A percentile compares a stretch with the other conserved stretches of the same genome.
These are phyloP conservation scores for Ammodramus savannarum DNA, from an alignment of 2,113 vertebrate genomes.

Conservation along the genomic window DNA sequence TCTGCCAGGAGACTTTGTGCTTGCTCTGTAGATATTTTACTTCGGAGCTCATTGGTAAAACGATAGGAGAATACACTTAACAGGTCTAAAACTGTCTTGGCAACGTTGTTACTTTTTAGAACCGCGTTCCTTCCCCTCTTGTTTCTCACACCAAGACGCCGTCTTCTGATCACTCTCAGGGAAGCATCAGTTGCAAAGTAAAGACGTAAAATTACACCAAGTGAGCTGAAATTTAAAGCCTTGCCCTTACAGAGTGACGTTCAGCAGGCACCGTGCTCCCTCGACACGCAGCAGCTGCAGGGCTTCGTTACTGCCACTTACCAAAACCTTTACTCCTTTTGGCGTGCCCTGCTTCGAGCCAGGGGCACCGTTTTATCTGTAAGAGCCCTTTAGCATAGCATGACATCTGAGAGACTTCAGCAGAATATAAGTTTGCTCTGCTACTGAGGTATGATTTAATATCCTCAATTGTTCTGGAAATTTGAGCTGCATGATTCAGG, in stretches of 20 bases:
- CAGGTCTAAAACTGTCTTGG: conserved; percentile 39
- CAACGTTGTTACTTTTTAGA: background rate
- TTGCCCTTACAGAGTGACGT: conserved; percentile 36
- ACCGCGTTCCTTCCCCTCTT: background rate
- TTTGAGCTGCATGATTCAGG: background rate
- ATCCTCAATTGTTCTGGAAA: conserved; percentile 11
- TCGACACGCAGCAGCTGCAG: conserved; percentile 50
- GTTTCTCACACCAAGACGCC: background rate
- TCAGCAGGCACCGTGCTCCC: background rate
- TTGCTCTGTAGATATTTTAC: conserved; percentile 26
- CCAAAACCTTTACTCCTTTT: background rate
- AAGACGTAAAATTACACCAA: conserved; percentile 75
- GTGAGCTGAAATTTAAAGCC: conserved; percentile 85
- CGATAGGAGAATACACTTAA: conserved; percentile 30
- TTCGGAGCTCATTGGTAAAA: conserved; percentile 19
- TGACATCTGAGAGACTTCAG: background rate
- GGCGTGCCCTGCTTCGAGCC: background rate
- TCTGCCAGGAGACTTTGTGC: background rate
- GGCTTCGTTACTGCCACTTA: conserved; percentile 16
- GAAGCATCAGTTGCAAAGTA: background rate
- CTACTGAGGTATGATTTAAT: conserved; percentile 50
- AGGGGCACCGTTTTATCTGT: background rate
- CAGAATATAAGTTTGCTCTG: background rate
- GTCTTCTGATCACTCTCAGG: background rate
- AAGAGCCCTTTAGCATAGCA: background rate